These are phyloP conservation scores for Chromoteleia sp. DNA, from an alignment of 2,888 invertebrate genomes.

Conservation along the genomic window DNA sequence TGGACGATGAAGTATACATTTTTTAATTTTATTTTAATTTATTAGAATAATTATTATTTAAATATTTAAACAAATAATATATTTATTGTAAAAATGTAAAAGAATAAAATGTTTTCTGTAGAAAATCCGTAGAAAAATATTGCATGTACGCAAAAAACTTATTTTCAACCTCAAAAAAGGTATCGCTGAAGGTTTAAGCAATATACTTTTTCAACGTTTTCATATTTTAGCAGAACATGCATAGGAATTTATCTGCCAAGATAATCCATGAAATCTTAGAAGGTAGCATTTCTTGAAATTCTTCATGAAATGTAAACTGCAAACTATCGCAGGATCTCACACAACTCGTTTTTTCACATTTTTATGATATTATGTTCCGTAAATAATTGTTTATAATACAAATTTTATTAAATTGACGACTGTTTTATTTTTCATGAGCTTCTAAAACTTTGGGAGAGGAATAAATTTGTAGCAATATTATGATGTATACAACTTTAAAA, in stretches of 20 bases:
- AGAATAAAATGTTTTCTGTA: no score
- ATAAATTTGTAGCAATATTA: constrained; percentile 46
- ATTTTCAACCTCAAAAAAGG: no score
- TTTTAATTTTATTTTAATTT: no score
- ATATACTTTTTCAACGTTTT: constrained; percentile 25
- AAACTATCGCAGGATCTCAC: neutral
- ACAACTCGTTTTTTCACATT: constrained; percentile 11
- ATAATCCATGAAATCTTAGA: constrained; percentile 46
- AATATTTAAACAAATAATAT: no score
- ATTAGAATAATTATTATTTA: no score
- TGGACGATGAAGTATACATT: no score
- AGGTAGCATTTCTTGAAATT: constrained; percentile 29
- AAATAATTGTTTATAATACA: constrained; percentile 32
- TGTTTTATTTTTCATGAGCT: constrained; percentile 8
- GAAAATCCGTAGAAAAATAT: no score
- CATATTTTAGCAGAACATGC: constrained; percentile 20
- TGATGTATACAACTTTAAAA: constrained; percentile 42
- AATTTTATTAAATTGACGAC: constrained; percentile 37
- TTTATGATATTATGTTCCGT: constrained; percentile 8
- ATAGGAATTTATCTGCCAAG: constrained; percentile 33
- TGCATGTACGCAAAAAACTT: no score
- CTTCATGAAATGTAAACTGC: constrained; percentile 38
- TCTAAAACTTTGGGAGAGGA: constrained; percentile 27
- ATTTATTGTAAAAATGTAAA: no score
- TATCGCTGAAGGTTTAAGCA: no score